Evolutionary conservation across 2,888 invertebrate species (phyloP).

Genomic region (Pelosia muscerda): DNA sequence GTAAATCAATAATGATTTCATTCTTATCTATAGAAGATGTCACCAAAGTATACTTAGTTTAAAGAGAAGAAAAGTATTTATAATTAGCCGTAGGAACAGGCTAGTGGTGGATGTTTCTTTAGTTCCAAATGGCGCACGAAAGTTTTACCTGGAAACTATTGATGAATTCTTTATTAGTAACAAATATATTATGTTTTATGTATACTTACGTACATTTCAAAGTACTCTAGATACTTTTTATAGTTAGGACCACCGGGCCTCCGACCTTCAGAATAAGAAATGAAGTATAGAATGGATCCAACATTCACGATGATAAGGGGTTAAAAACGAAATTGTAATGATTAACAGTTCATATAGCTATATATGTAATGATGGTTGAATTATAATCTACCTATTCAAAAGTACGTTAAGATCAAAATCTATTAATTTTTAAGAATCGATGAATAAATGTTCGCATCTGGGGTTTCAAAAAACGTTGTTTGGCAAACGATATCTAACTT

Average conservation of each 20-base stretch:
- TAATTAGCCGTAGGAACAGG: no score
- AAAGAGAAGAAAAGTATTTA: no score
- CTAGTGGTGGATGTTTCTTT: background rate
- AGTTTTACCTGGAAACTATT: background rate
- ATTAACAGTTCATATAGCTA: no score
- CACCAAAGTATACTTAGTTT: no score
- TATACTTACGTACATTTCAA: slow-evolving; percentile 23
- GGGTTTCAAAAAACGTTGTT: background rate
- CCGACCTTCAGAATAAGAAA: background rate
- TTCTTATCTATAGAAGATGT: no score
- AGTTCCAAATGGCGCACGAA: background rate
- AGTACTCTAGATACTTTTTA: background rate
- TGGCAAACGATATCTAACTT: no score
- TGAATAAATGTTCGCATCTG: background rate
- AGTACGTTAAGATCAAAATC: background rate
- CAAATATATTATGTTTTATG: slow-evolving; percentile 12
- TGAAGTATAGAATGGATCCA: background rate
- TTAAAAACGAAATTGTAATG: background rate
- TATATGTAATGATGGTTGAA: no score
- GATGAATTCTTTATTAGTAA: background rate
- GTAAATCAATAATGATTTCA: no score
- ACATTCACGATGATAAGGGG: background rate
- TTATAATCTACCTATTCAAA: slow-evolving; percentile 6
- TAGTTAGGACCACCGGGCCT: background rate
- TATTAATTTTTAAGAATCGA: background rate